Evolutionary conservation across 2,113 vertebrate genomes (phyloP), one percentile per base, ranked within the genome.

Genomic region (Xenopus laevis): DNA sequence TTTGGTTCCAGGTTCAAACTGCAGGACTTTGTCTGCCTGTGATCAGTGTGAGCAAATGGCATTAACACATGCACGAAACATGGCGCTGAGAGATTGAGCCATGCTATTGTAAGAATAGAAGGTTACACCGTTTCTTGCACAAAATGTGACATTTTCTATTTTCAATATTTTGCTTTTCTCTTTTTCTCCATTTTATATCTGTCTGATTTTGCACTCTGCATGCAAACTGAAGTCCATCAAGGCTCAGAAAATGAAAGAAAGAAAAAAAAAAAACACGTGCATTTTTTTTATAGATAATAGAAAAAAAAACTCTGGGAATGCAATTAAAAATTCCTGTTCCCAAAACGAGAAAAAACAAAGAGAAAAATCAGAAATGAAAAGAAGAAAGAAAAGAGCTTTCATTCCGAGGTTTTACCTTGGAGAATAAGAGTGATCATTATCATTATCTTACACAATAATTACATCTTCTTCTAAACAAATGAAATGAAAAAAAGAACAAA

Each of bases 11-110:
- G 92, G 96, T 84, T 95, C 97, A 83, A 99, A 98, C 88, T 98
- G 97, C 87, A 99, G 95, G 85, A 98, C 94, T 92, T 99, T 99
- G 92, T 99, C 97, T 72, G 97, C 96, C 97, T 99, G 95, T 81
- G 91, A 92, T 96, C 78, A 74, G 92, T 86, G 84, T 88, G 78
- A 91, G 90, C 85, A 82, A 82, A 91, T 70, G 77, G 82, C 91
- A 87, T 87, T 85, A 93, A 92, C 87, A 84, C n/a, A 81, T 81
- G 79, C 84, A 84, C 84, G 83, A 71, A 81, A 78, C 78, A 85
- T 79, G 82, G 86, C 84, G 79, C 70, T 78, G 78, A 81, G 82
- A n/a, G 81, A 81, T 81, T 87, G 89, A 92, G 86, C 92, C 93
- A 92, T 91, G 92, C 89, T 93, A 89, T 91, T 81, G 84, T 84